Evolutionary conservation across 2,113 vertebrate species (phyloP).

Genomic region (Microtus richardsoni): DNA sequence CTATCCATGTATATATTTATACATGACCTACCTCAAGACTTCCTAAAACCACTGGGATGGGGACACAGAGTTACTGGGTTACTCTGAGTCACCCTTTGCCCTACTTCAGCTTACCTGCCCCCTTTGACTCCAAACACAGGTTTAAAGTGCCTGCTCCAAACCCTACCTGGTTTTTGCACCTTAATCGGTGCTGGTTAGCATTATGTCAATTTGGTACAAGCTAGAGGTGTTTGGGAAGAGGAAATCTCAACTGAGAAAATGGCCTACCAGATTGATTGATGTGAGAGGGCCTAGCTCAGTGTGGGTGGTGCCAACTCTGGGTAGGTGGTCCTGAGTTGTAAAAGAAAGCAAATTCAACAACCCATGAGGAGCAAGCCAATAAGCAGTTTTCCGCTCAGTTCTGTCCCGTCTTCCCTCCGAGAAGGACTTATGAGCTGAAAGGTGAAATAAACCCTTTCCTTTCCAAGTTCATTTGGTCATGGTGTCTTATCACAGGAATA

Average conservation of each 20-base stretch:
- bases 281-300: background rate
- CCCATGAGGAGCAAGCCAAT: background rate
- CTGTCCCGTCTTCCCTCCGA: background rate
- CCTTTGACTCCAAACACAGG: background rate
- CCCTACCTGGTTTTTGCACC: background rate
- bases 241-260: background rate
- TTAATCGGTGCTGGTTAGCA: background rate
- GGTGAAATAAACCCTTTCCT: background rate
- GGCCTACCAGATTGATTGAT: background rate
- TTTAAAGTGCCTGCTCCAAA: background rate
- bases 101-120: no score
- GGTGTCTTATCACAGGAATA: background rate
- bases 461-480: background rate
- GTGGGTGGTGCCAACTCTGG: background rate
- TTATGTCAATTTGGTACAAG: background rate
- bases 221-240: background rate
- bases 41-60: background rate
- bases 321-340: background rate
- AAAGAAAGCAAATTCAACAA: background rate
- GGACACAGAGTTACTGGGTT: accelerated
- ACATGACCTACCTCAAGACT: background rate
- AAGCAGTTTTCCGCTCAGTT: background rate
- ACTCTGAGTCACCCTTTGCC: background rate
- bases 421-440: background rate
- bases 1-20: background rate